Evolutionary conservation across 1,140 invertebrate genomes (phyloP).

Genomic region (Hypothenemus hampei): DNA sequence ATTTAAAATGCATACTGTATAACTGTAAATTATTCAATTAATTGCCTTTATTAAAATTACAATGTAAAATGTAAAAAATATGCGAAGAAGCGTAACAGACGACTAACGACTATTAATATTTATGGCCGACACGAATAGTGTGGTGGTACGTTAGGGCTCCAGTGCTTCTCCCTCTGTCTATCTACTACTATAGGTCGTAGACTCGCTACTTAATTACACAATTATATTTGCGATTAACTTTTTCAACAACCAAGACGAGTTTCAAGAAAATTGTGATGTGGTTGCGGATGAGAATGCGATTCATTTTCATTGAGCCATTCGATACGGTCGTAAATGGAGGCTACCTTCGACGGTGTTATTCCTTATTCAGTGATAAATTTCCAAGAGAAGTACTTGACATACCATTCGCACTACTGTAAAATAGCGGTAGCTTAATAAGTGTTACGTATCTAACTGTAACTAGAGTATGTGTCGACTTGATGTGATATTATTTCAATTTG

Average conservation of each 20-base stretch:
- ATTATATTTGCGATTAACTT: too few relatives aligned
- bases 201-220: too few relatives aligned
- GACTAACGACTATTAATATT: neutral
- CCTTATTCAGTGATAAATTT: slow-evolving; percentile 7
- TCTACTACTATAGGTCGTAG: too few relatives aligned
- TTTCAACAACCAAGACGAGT: too few relatives aligned
- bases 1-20: slow-evolving; percentile 13
- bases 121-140: too few relatives aligned
- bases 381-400: slow-evolving; percentile 21
- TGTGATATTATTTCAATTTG: slow-evolving; percentile 23
- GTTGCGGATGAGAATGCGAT: too few relatives aligned
- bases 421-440: slow-evolving; percentile 30
- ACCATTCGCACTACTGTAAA: slow-evolving; percentile 31
- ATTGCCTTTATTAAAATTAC: slow-evolving; percentile 19
- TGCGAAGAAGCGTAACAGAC: slow-evolving; percentile 3
- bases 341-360: neutral
- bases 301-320: slow-evolving; percentile 11
- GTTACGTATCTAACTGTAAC: slow-evolving; percentile 25
- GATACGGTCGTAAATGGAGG: neutral
- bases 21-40: slow-evolving; percentile 16
- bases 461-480: slow-evolving; percentile 23
- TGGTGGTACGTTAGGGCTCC: too few relatives aligned
- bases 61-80: slow-evolving; percentile 1
- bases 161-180: neutral
- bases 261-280: too few relatives aligned